Evolutionary conservation across 2,888 invertebrate species (phyloP), one percentile per base, ranked within the genome.

Genomic region (Pterostichus madidus): DNA sequence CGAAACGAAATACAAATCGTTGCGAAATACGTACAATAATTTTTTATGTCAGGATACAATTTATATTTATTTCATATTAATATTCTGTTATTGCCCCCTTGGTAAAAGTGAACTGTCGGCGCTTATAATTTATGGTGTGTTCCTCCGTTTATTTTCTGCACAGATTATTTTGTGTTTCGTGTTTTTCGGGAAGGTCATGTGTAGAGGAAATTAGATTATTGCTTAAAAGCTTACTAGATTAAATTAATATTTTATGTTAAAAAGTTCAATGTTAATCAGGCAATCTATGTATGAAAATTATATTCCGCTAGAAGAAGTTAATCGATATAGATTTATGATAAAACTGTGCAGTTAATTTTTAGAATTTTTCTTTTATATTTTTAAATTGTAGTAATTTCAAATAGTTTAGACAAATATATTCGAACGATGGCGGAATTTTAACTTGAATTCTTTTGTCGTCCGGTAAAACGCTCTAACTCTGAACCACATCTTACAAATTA

Each of bases 1-100:
- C 49, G 17, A 73, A 44, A 35, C 10, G 8, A 44, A 68, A 73
- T 75, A 53, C 53, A 46, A 35, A 75, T 49, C 24, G 49, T 24
- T 73, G 73, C n/a, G 32, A 52, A 75, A 32, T 24, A 24, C 24
- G 8, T 49, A 75, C 11, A 24, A 53, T 76, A 8, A 35, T 31
- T 80, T 64, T 64, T 61, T 44, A 31, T 59, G 32, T 32, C 24
- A n/a, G 56, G n/a, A 11, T 77, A 56, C 44, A 71, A 53, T 73
- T 64, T 80, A 49, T 80, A 53, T 80, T 46, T 73, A 71, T 71
- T 71, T 44, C 68, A 71, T 71, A 71, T 71, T 44, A 71, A 71
- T 71, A 71, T 71, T 44, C 44, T 71, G 17, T 71, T 71, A 71
- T 71, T 71, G 68, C 68, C 15, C 68, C 68, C 68, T 39, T 71